Conservation (phyloP, 2,888 invertebrate genomes). For the Dione juno region DNA sequence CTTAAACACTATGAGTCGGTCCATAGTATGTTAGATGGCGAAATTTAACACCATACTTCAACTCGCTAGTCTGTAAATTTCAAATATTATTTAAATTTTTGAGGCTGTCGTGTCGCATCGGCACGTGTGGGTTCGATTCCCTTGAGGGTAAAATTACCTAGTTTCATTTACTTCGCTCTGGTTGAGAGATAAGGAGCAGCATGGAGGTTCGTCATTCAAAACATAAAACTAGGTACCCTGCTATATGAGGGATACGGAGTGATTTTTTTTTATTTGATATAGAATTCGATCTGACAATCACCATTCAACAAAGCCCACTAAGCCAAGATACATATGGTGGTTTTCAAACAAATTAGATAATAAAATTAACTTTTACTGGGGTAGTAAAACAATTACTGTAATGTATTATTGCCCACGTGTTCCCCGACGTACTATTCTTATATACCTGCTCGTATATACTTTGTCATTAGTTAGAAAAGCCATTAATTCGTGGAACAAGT, state of each 20-base stretch:
- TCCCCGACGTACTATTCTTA: not conserved
- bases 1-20: too few species aligned
- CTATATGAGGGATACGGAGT: not conserved
- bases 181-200: not conserved
- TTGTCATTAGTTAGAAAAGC: not conserved
- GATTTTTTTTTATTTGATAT: too few species aligned
- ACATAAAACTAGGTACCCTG: not conserved
- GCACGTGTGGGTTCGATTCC: too few species aligned
- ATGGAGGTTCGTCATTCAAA: not conserved
- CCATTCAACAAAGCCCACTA: not conserved
- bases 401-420: constrained; percentile 17
- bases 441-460: too few species aligned
- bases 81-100: too few species aligned
- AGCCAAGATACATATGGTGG: not conserved
- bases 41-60: too few species aligned
- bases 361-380: not conserved
- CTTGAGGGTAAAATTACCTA: too few species aligned
- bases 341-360: not conserved
- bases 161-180: not conserved
- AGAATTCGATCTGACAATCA: too few species aligned
- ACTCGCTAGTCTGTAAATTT: too few species aligned
- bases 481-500: too few species aligned
- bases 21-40: too few species aligned
- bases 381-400: constrained; percentile 21
- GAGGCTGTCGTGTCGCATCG: too few species aligned